Conservation (phyloP, 2,797 vertebrate species). For the Pseudochirops cupreus region DNA sequence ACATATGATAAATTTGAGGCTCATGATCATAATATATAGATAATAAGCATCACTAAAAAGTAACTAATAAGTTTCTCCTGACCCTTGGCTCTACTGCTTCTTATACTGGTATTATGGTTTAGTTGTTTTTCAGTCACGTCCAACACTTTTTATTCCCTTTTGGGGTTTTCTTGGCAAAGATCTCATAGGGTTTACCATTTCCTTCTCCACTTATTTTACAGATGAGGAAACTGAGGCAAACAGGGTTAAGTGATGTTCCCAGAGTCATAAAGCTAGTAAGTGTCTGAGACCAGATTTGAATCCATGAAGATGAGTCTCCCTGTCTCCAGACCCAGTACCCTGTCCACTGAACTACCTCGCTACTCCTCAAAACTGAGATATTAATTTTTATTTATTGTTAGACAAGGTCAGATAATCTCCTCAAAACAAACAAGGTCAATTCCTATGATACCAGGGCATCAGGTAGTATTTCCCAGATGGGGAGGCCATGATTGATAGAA, state of each 20-base stretch:
- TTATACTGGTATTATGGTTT: neutral
- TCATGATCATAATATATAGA: neutral
- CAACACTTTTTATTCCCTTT: neutral
- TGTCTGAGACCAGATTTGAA: neutral
- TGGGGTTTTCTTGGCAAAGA: neutral
- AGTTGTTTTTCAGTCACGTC: neutral
- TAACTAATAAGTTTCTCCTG: neutral
- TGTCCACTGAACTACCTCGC: neutral
- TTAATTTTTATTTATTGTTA: conserved; percentile 4
- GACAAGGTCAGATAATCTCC: neutral
- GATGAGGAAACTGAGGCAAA: neutral
- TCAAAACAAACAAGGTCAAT: neutral
- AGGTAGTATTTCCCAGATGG: neutral
- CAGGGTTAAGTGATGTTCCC: neutral
- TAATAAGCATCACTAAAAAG: neutral
- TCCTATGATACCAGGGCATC: neutral
- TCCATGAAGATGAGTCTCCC: neutral
- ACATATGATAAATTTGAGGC: neutral
- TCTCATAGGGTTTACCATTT: neutral
- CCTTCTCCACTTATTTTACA: neutral
- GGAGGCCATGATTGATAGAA: neutral
- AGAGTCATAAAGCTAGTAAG: neutral
- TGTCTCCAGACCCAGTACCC: neutral
- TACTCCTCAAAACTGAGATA: neutral
- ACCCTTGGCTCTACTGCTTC: neutral